Evolutionary conservation across 2,113 vertebrate genomes (phyloP).

Genomic region (Daubentonia madagascariensis): DNA sequence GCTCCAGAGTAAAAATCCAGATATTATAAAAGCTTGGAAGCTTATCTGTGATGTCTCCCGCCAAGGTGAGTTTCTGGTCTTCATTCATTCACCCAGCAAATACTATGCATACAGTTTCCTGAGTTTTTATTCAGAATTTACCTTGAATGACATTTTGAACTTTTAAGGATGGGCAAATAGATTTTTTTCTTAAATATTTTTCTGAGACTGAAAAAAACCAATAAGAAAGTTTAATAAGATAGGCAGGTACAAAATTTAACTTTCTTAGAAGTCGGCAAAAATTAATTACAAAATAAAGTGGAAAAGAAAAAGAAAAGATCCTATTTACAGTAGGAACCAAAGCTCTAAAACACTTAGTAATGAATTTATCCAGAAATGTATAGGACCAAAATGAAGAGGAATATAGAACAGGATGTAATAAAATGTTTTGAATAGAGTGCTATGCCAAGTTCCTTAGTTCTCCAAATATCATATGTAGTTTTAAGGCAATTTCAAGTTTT

Average conservation of each 20-base stretch:
- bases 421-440: not conserved
- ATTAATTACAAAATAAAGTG: not conserved
- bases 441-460: not conserved
- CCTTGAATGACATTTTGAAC: not conserved
- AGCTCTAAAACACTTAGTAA: not conserved
- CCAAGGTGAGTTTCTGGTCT: constrained; percentile 83
- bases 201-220: not conserved
- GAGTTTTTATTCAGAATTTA: not conserved
- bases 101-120: not conserved
- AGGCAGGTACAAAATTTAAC: not conserved
- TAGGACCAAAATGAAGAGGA: not conserved
- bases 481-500: not conserved
- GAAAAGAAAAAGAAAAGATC: not conserved
- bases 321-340: not conserved
- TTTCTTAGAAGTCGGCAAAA: constrained; percentile 15
- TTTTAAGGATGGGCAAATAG: not conserved
- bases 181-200: not conserved
- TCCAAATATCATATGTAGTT: not conserved
- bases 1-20: constrained; percentile 94
- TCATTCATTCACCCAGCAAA: not conserved
- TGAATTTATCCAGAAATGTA: not conserved
- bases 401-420: not conserved
- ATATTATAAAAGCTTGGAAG: constrained; percentile 95
- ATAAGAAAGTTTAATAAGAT: not conserved
- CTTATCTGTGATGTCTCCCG: constrained; percentile 97